Evolutionary conservation across 2,888 invertebrate genomes (phyloP), one percentile per base, ranked within the genome.

Genomic region (Loripinus fragilis): DNA sequence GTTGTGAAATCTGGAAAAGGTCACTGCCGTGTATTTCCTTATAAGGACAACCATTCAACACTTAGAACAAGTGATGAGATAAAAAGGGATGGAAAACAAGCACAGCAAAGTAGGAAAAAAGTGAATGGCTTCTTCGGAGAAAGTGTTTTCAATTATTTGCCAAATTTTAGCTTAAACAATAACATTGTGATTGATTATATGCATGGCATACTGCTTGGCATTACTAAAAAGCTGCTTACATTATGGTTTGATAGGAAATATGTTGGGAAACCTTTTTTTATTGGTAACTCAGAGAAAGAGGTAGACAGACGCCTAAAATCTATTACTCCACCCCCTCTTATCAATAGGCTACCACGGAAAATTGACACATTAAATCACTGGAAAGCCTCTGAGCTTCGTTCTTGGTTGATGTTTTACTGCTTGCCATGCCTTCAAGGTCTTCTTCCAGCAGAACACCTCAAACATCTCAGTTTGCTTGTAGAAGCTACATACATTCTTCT

Each of bases 171-270:
- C 15, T 30, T 81, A 15, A 70, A 50, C 1, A 45, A 74, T 28
- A 71, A 67, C 68, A 75, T 78, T 23, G 80, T 83, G 5, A 45
- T 77, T 52, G 83, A 83, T 50, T 80, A 83, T 72, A 80, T 83
- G 83, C 83, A 80, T 78, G 80, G 80, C 0, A 45, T 74, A 25
- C 72, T 83, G 15, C 38, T 78, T 1, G 81, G 83, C 17, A 66
- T 81, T 0, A 67, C 78, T 0, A 81, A 81, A 45, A 81, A 81
- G 38, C 64, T 84, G 1, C 23, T 79, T 20, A 55, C 68, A 20
- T 45, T 45, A 20, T 45, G 45, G 45, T 45, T 45, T 45, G 45
- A 45, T 20, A 45, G n/a, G 20, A 45, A 45, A 45, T 45, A 45
- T 20, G 15, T 20, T 20, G n/a, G n/a, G 17, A 12, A 45, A 45